Conservation (phyloP, 2,797 vertebrate genomes). For the Mus spretus region DNA sequence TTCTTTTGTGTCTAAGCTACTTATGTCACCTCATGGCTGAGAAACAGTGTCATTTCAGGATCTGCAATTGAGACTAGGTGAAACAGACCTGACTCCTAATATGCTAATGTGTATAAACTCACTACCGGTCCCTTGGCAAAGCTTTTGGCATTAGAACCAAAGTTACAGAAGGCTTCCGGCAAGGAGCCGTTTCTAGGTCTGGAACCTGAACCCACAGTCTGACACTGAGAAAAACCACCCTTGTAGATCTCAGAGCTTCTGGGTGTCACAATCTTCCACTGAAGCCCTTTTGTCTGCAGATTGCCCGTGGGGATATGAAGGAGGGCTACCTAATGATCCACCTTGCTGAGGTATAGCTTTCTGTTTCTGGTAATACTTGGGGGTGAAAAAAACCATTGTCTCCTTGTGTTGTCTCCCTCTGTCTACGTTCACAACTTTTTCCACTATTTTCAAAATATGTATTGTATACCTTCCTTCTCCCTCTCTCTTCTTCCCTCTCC, state of each 20-base stretch:
- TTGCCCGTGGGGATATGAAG: too few relatives aligned
- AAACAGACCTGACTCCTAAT: background rate
- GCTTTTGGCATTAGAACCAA: background rate
- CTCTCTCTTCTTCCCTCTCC: background rate
- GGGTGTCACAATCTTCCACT: background rate
- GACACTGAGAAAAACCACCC: background rate
- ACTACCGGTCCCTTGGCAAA: background rate
- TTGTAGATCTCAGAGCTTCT: background rate
- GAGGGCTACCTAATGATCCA: background rate
- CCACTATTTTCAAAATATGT: background rate
- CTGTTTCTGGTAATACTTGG: background rate
- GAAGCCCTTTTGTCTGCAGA: background rate
- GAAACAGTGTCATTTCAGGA: background rate
- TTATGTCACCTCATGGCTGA: background rate
- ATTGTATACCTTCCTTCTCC: background rate
- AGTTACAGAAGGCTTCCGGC: background rate
- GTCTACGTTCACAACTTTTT: background rate
- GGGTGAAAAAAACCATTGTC: background rate
- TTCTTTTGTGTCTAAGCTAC: background rate
- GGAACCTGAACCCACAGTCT: background rate
- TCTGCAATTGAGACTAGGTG: background rate
- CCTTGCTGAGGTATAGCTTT: background rate
- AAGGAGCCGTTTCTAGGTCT: background rate
- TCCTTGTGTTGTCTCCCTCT: background rate
- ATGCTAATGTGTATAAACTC: background rate